Evolutionary conservation across 2,113 vertebrate species (phyloP), one percentile per base, ranked within the genome.

Genomic region (Sebastes fasciatus): DNA sequence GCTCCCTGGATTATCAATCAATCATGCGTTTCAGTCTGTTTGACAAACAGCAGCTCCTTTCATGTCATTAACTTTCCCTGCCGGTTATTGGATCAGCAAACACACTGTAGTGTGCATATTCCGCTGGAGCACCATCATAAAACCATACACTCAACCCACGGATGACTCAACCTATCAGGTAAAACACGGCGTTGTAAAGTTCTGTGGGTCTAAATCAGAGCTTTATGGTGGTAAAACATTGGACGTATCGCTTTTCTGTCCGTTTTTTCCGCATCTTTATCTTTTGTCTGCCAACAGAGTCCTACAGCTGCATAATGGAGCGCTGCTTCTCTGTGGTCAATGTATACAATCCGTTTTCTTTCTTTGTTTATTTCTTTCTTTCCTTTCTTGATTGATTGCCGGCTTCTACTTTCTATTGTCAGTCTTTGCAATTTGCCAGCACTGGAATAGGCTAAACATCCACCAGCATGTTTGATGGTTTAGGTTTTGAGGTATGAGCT

Each of bases 71-170:
- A 88, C 92, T 90, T 94, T 89, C 84, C 83, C 86, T 85, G 85
- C 80, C 82, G 86, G 87, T 92, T 91, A 94, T 92, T 92, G 89
- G 88, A 91, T 90, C 86, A 80, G 93, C 91, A 94, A 94, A 94
- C 91, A 93, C 83, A 66, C 82, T 86, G 80, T 51, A 86, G 81
- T 84, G 89, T 79, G 86, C 83, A 81, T 83, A 82, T 91, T 92
- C 83, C 72, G 87, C 92, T 87, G 42, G 61, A 90, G 88, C 88
- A 86, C 86, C 65, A 55, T 74, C 91, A 88, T 94, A 93, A 93
- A 74, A 94, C 82, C 75, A 58, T 78, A 82, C 89, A 85, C 87
- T 85, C 61, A 14, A 43, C 51, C 19, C 17, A 72, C 74, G 49
- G 78, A 86, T 85, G 87, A 88, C 79, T 88, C 82, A 84, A 84